Base-by-base conservation (phyloP, 2,797 vertebrate genomes). In the Pangasius sanitwongsei region DNA sequence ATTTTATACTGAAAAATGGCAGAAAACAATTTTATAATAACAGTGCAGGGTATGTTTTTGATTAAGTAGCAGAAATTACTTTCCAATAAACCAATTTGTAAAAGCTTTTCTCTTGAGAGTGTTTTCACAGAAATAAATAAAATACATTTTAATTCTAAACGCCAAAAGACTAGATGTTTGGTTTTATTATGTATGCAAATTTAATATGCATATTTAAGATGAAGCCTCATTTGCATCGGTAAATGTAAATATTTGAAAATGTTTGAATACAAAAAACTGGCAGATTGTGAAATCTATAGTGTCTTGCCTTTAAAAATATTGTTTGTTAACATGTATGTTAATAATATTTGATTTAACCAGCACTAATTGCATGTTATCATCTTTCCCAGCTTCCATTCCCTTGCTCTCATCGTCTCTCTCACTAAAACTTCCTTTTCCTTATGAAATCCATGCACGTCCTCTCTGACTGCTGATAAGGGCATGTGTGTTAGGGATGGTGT, bases 371-470 rank as follows among this genome's bases (percentile, higher is more conserved):
- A n/a, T 13, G 15, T 83, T n/a, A 16, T 59, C 34, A 63, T 44
- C 55, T 12, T 61, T 59, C 48, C 34, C 61, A 84, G 41, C 13
- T 50, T 83, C 4, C 20, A 37, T 59, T 81, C 31, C n/a, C 11
- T n/a, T 20, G 83, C 23, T 80, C 28, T 57, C 23, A 20, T 5
- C 41, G 2, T 34, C 63, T 83, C 50, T 55, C 70, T 82, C 12
- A 15, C 25, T 44, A 1, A 5, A 65, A 83, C 59, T 9, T 48
- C 50, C 25, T 80, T 82, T 86, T 5, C 0, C 88, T 72, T 5
- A 87, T 89, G n/a, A 28, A 70, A 50, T 50, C 77, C n/a, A 13
- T 13, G 23, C 80, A 86, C 70, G 15, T 81, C 44, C 55, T 82
- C 28, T 81, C 63, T 82, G 18, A 2, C 55, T 74, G 23, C 65